phyloP scores from a whole-genome alignment of 1,140 invertebrate genomes.

The Uloborus diversus region DNA sequence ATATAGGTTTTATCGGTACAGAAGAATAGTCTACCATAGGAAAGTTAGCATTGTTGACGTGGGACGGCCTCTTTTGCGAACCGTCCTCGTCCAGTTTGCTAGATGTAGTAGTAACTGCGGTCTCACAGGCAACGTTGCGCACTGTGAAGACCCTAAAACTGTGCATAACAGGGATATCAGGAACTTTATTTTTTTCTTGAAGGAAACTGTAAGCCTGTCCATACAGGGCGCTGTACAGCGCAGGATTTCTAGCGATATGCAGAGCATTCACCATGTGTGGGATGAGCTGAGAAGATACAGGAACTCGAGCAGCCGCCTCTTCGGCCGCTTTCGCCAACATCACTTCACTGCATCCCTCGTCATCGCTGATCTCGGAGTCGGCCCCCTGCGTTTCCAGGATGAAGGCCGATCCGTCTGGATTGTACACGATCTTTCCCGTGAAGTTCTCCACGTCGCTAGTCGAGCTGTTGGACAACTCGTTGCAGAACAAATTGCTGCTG shows the following conservation, averaged over 20 bases:
- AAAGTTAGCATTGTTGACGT: constrained; percentile 41
- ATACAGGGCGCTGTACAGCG: constrained; percentile 73
- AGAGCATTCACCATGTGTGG: constrained; percentile 85
- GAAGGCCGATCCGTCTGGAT: constrained; percentile 95
- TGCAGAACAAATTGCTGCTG: constrained; percentile 27
- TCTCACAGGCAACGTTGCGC: constrained; percentile 41
- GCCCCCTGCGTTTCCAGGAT: constrained; percentile 79
- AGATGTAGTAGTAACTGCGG: constrained; percentile 21
- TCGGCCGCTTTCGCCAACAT: constrained; percentile 71
- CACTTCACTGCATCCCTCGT: constrained; percentile 69
- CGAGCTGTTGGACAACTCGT: constrained; percentile 44
- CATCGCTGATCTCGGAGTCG: constrained; percentile 81
- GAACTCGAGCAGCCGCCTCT: constrained; percentile 73
- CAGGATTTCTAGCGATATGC: constrained; percentile 80
- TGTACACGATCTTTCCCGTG: constrained; percentile 97
- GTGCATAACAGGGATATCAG: constrained; percentile 89
- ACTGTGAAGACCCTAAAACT: constrained; percentile 92
- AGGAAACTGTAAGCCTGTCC: constrained; percentile 67
- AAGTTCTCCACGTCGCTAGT: constrained; percentile 88
- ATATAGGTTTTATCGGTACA: constrained; percentile 92
- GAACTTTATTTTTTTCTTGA: constrained; percentile 71
- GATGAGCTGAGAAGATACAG: constrained; percentile 54
- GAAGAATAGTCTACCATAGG: constrained; percentile 68
- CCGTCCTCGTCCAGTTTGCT: constrained; percentile 39
- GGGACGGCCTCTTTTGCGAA: constrained; percentile 42